phyloP scores from a whole-genome alignment of 2,888 invertebrate genomes.

The Heliconius sara region DNA sequence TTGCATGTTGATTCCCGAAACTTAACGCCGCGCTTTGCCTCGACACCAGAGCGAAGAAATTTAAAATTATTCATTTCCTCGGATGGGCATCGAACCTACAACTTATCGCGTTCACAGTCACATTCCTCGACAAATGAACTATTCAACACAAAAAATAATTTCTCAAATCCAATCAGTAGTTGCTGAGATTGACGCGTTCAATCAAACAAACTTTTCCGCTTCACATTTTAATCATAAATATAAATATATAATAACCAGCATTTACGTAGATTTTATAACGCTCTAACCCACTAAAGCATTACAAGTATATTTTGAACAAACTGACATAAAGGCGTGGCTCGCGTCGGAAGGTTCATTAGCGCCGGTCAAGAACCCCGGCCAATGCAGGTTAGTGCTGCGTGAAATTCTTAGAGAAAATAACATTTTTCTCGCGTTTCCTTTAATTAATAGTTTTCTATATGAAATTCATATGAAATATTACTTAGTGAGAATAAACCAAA shows the following conservation, averaged over 20 bases:
- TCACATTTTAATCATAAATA: too few relatives aligned
- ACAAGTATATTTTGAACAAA: neutral
- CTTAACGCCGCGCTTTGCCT: too few relatives aligned
- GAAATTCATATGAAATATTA: neutral
- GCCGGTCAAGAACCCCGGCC: constrained; percentile 21
- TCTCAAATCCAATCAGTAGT: neutral
- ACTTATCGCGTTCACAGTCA: too few relatives aligned
- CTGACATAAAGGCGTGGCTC: neutral
- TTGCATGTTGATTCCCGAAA: too few relatives aligned
- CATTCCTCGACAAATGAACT: neutral
- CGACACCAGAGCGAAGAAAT: too few relatives aligned
- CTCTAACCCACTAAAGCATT: neutral
- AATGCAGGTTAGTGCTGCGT: constrained; percentile 21
- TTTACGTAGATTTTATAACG: neutral
- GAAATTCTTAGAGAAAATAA: constrained; percentile 14
- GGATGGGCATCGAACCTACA: too few relatives aligned
- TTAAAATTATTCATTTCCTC: too few relatives aligned
- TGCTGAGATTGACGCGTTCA: neutral
- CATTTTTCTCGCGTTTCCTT: neutral
- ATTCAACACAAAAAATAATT: neutral
- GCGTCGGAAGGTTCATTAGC: constrained; percentile 6
- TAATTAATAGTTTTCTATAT: neutral
- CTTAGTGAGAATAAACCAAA: neutral
- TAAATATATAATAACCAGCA: neutral
- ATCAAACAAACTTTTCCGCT: neutral